Percentiles rank a stretch among this genome's conserved stretches.
phyloP scores from a whole-genome alignment of 64 coral and sea anemone genomes.

The Dendronephthya gigantea region DNA sequence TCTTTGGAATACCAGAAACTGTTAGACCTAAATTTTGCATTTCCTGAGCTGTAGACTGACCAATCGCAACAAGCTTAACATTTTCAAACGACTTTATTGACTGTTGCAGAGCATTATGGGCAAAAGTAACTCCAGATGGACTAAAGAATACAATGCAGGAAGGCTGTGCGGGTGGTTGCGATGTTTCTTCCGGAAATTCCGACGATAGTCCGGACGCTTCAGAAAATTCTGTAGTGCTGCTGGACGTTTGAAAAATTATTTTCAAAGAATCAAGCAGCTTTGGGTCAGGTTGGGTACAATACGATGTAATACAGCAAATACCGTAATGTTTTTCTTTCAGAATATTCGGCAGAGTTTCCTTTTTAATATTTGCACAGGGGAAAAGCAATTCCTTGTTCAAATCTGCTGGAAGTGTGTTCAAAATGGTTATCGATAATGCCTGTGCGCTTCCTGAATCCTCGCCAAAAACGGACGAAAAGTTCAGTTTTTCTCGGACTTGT shows the following conservation, averaged over 20 bases:
- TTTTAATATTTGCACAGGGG: conserved; percentile 15
- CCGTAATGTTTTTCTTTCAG: neutral
- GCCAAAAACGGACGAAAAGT: neutral
- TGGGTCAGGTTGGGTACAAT: neutral
- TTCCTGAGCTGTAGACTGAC: neutral
- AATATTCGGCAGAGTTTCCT: neutral
- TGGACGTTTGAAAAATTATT: neutral
- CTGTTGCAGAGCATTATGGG: neutral
- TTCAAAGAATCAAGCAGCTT: neutral
- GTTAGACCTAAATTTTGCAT: neutral
- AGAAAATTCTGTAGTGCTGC: neutral
- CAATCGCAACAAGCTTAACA: neutral
- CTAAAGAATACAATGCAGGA: neutral
- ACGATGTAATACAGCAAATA: neutral
- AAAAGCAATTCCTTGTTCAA: neutral
- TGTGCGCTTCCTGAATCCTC: neutral
- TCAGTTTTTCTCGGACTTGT: neutral
- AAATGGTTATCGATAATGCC: neutral
- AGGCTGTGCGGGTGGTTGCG: neutral
- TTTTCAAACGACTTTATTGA: neutral
- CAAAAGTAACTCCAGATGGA: neutral
- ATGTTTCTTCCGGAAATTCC: neutral
- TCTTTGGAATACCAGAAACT: neutral
- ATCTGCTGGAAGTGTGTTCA: neutral
- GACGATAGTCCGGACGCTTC: neutral